Percentiles rank a stretch among this genome's conserved stretches.
Conservation (phyloP, 2,888 invertebrate genomes). For the Bombylius major region DNA sequence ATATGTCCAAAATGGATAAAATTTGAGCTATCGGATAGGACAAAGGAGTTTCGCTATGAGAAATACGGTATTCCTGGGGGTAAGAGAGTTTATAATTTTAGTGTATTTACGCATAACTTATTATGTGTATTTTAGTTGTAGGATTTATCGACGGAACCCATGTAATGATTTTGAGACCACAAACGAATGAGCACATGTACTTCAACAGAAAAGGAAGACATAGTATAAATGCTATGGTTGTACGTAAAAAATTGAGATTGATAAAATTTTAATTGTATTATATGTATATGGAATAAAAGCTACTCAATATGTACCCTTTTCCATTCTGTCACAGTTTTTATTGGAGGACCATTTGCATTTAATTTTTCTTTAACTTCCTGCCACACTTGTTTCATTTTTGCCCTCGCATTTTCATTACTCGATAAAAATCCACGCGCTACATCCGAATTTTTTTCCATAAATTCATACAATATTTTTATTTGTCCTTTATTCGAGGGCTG, state of each 20-base stretch:
- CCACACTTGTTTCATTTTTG: not conserved
- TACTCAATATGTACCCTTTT: not conserved
- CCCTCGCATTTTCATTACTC: not conserved
- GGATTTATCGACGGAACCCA: too few species aligned
- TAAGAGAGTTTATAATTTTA: too few species aligned
- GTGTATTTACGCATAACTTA: too few species aligned
- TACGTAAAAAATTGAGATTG: too few species aligned
- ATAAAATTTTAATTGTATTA: not conserved
- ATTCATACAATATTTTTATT: not conserved
- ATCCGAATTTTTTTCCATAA: not conserved
- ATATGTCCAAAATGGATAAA: too few species aligned
- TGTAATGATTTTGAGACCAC: too few species aligned
- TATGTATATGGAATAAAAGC: not conserved
- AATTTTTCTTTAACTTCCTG: not conserved
- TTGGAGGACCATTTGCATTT: not conserved
- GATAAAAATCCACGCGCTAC: not conserved
- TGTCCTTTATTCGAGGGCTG: not conserved
- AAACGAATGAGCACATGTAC: too few species aligned
- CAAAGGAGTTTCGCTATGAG: too few species aligned
- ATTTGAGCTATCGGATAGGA: too few species aligned
- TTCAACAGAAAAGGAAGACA: not conserved
- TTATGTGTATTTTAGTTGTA: too few species aligned
- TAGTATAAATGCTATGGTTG: too few species aligned
- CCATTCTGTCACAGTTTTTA: not conserved
- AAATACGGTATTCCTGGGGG: too few species aligned